Conservation (phyloP, 2,888 invertebrate species). For the Drosophila macrothrix region DNA sequence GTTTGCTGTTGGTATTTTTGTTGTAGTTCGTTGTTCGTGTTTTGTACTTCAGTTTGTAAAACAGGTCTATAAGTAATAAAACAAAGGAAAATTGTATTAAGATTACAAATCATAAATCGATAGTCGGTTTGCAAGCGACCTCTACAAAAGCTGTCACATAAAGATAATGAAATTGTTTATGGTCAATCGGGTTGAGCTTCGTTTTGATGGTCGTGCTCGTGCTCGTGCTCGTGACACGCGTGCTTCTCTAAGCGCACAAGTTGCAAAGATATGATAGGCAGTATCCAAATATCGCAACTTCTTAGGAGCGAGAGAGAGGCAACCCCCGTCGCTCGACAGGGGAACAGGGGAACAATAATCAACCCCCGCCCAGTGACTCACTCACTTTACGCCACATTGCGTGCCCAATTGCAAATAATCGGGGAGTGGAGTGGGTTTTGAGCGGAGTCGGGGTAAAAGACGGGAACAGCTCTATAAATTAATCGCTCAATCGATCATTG, state of each 20-base stretch:
- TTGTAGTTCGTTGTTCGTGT: not conserved
- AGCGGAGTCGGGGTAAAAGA: not conserved
- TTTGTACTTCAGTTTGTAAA: not conserved
- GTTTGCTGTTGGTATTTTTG: not conserved
- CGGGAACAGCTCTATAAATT: slow-evolving; percentile 33
- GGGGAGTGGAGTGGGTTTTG: not conserved
- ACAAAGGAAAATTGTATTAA: not conserved
- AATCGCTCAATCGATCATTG: slow-evolving; percentile 63
- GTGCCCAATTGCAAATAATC: slow-evolving; percentile 48
- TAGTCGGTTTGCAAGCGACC: not conserved
- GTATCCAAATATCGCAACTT: not conserved
- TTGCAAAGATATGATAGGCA: not conserved
- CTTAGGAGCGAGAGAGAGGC: not conserved
- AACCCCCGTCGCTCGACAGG: not conserved
- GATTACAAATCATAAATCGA: not conserved
- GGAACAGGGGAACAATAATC: slow-evolving; percentile 1
- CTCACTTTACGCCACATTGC: slow-evolving; percentile 34
- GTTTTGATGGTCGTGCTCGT: not conserved
- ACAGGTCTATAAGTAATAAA: not conserved
- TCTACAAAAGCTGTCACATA: not conserved
- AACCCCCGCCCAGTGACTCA: not conserved
- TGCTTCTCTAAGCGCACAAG: not conserved
- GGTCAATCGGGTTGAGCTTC: not conserved
- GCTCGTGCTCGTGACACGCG: not conserved
- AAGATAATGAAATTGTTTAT: not conserved